These are phyloP conservation scores for Acanthoscelides obtectus DNA, from an alignment of 2,888 invertebrate species.

Conservation along the genomic window DNA sequence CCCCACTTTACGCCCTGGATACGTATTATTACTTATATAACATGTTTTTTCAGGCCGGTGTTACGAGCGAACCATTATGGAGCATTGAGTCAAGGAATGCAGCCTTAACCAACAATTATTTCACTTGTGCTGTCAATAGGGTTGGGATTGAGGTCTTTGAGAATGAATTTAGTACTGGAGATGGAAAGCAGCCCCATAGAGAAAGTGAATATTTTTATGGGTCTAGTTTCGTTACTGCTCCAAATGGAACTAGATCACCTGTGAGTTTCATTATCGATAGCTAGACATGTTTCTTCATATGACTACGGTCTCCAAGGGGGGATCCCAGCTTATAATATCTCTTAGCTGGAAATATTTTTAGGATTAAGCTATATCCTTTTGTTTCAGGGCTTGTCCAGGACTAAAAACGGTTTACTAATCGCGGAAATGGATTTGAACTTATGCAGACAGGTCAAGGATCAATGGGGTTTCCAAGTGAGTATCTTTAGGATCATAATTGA, in stretches of 20 bases:
- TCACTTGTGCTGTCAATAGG: slow-evolving; percentile 89
- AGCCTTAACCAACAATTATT: slow-evolving; percentile 93
- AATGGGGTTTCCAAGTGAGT: slow-evolving; percentile 83
- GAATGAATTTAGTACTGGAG: slow-evolving; percentile 79
- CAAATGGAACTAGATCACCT: slow-evolving; percentile 88
- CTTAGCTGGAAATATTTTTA: too few relatives aligned
- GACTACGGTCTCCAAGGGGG: too few relatives aligned
- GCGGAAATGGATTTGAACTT: slow-evolving; percentile 88
- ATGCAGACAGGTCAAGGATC: slow-evolving; percentile 88
- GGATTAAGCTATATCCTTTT: too few relatives aligned
- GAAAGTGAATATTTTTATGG: slow-evolving; percentile 94
- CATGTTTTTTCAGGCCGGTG: slow-evolving; percentile 46
- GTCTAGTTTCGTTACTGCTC: slow-evolving; percentile 89
- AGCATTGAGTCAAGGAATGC: slow-evolving; percentile 92
- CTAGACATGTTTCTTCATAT: too few relatives aligned
- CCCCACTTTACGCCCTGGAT: too few relatives aligned
- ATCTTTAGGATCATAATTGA: slow-evolving; percentile 16
- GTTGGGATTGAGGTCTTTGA: slow-evolving; percentile 85
- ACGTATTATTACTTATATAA: too few relatives aligned
- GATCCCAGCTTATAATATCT: too few relatives aligned
- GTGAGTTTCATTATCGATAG: too few relatives aligned
- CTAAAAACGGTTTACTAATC: slow-evolving; percentile 67
- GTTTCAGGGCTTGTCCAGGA: slow-evolving; percentile 24
- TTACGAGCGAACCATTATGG: slow-evolving; percentile 89
- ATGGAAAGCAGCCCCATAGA: slow-evolving; percentile 68